Evolutionary conservation across 2,113 vertebrate genomes (phyloP).

Genomic region (human): DNA sequence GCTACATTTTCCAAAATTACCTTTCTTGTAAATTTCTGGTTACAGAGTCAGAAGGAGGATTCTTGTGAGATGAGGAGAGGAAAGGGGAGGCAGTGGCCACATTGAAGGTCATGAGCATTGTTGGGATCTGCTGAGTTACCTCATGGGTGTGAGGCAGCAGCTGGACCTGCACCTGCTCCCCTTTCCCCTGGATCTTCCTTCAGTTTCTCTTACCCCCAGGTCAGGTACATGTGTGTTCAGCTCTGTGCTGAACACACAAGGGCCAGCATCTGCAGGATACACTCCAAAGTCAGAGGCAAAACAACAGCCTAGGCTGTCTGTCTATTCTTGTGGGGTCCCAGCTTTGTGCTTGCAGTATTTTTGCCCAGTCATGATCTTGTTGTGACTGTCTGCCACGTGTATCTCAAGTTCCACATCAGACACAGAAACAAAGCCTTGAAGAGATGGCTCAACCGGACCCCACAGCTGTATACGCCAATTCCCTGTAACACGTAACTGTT

Average conservation of each 20-base stretch:
- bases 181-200: not conserved
- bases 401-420: not conserved
- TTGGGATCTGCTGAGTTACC: not conserved
- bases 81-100: not conserved
- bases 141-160: not conserved
- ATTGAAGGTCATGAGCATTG: rapidly evolving
- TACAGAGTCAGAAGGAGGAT: not conserved
- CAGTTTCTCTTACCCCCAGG: not conserved
- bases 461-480: not conserved
- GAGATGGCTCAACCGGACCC: not conserved
- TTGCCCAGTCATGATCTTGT: not conserved
- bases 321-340: not conserved
- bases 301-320: not conserved
- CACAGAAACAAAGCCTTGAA: not conserved
- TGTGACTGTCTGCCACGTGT: not conserved
- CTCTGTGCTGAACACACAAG: not conserved
- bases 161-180: too few relatives aligned
- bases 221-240: too few relatives aligned
- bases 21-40: not conserved
- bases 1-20: not conserved
- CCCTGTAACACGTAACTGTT: not conserved
- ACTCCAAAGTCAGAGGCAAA: not conserved
- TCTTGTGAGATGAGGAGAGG: not conserved
- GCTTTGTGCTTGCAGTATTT: not conserved
- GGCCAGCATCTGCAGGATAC: not conserved